Evolutionary conservation across 2,797 vertebrate genomes (phyloP).

Genomic region (Gymnoscopelus microlampas): DNA sequence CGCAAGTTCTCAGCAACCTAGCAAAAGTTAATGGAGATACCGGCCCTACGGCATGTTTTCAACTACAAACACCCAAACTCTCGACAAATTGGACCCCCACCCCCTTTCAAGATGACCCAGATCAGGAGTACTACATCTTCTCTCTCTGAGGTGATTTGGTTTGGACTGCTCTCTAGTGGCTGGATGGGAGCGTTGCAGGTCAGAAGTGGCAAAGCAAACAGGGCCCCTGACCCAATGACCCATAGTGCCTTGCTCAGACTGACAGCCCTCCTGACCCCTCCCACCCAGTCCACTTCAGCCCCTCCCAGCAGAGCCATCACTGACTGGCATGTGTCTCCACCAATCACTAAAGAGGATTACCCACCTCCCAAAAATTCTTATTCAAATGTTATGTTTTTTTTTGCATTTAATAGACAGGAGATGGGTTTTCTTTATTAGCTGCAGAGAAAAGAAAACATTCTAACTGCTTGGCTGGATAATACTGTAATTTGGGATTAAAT

Average conservation of each 20-base stretch:
- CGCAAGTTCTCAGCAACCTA: slow-evolving; percentile 58
- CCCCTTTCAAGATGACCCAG: slow-evolving; percentile 31
- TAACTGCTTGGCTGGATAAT: slow-evolving; percentile 72
- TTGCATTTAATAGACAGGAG: slow-evolving; percentile 42
- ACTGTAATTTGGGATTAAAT: slow-evolving; percentile 69
- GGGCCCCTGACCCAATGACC: slow-evolving; percentile 29
- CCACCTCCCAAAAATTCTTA: slow-evolving; percentile 25
- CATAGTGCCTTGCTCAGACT: slow-evolving; percentile 78
- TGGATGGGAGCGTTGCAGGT: slow-evolving; percentile 57
- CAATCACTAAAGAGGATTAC: slow-evolving; percentile 44
- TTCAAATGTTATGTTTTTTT: slow-evolving; percentile 27
- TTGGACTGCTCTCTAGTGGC: slow-evolving; percentile 65
- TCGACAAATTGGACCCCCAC: slow-evolving; percentile 15
- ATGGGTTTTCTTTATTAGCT: slow-evolving; percentile 60
- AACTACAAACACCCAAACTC: slow-evolving; percentile 48
- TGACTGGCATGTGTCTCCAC: slow-evolving; percentile 25
- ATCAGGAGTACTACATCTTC: slow-evolving; percentile 45
- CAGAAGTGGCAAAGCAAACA: slow-evolving; percentile 60
- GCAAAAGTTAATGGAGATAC: slow-evolving; percentile 38
- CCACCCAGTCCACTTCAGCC: slow-evolving; percentile 39
- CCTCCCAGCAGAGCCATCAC: slow-evolving; percentile 32
- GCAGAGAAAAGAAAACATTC: slow-evolving; percentile 56
- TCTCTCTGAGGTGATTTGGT: slow-evolving; percentile 45
- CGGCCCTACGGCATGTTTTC: slow-evolving; percentile 45
- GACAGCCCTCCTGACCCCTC: slow-evolving; percentile 58